These are phyloP conservation scores for Lasioglossum marginatum DNA, from an alignment of 2,888 invertebrate genomes.

Conservation along the genomic window DNA sequence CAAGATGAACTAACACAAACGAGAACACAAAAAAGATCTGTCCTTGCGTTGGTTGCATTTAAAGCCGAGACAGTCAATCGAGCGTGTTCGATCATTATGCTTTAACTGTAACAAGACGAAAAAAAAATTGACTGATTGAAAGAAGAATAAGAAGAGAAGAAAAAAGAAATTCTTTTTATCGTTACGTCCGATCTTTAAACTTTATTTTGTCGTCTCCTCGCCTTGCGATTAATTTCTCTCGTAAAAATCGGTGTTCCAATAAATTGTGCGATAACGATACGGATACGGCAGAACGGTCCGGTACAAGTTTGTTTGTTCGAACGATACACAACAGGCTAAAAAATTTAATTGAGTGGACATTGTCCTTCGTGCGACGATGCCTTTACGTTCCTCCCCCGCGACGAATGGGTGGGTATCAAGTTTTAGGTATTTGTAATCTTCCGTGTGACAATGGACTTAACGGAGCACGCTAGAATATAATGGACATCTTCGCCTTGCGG, in stretches of 20 bases:
- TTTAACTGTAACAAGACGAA: slow-evolving; percentile 60
- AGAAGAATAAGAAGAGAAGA: slow-evolving; percentile 14
- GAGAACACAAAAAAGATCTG: slow-evolving; percentile 21
- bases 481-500: slow-evolving; percentile 50
- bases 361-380: slow-evolving; percentile 22
- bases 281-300: background rate
- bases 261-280: slow-evolving; percentile 9
- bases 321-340: background rate
- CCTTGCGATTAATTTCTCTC: slow-evolving; percentile 15
- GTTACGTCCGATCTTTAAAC: slow-evolving; percentile 47
- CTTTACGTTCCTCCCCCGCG: slow-evolving; percentile 22
- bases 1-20: slow-evolving; percentile 16
- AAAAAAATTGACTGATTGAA: slow-evolving; percentile 61
- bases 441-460: slow-evolving; percentile 57
- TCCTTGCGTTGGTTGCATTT: slow-evolving; percentile 40
- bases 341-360: background rate
- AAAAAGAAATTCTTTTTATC: slow-evolving; percentile 63
- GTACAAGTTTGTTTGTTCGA: slow-evolving; percentile 8
- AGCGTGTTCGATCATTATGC: slow-evolving; percentile 55
- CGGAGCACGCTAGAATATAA: slow-evolving; percentile 50
- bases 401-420: slow-evolving; percentile 31
- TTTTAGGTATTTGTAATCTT: slow-evolving; percentile 51
- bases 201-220: slow-evolving; percentile 42
- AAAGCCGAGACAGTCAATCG: slow-evolving; percentile 29
- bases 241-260: slow-evolving; percentile 11